Evolutionary conservation across 1,140 invertebrate genomes (phyloP).

Genomic region (Drosophila chauvacae): DNA sequence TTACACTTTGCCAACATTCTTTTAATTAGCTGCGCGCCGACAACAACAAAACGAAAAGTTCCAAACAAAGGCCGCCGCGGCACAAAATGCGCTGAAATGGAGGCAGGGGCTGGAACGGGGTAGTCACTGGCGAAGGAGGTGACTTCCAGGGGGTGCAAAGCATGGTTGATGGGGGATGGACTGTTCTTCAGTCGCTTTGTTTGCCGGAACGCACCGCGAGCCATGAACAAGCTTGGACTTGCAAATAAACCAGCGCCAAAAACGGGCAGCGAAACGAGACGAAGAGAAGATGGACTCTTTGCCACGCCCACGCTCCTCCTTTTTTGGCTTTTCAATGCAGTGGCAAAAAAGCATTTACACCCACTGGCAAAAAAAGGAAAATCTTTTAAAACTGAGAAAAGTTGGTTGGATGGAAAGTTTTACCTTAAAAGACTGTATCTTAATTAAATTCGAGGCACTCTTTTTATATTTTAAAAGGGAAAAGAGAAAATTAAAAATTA

Average conservation of each 20-base stretch:
- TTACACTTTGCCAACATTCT: slow-evolving; percentile 73
- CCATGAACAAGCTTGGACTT: slow-evolving; percentile 49
- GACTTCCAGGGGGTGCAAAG: not conserved
- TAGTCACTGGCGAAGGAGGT: slow-evolving; percentile 15
- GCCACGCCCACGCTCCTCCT: slow-evolving; percentile 4
- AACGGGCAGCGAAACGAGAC: slow-evolving; percentile 33
- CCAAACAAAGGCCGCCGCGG: slow-evolving; percentile 60
- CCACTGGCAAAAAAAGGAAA: not conserved
- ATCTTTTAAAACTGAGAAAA: not conserved
- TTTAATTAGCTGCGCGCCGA: slow-evolving; percentile 67
- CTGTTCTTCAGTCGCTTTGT: slow-evolving; percentile 20
- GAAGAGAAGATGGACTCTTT: slow-evolving; percentile 28
- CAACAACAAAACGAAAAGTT: slow-evolving; percentile 60
- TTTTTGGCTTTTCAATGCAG: slow-evolving; percentile 9
- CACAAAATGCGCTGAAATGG: slow-evolving; percentile 40
- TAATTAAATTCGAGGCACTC: too few species aligned
- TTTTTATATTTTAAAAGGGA: not conserved
- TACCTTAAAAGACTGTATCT: not conserved
- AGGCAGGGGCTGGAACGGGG: slow-evolving; percentile 3
- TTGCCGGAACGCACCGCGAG: slow-evolving; percentile 46
- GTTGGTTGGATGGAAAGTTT: not conserved
- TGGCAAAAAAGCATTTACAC: slow-evolving; percentile 8
- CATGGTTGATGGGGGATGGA: not conserved
- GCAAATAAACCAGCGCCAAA: slow-evolving; percentile 39
- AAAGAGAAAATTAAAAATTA: too few species aligned